Percentiles rank a stretch among this genome's conserved stretches.
Conservation (phyloP, 2,888 invertebrate genomes). For the Penaeus monodon region DNA sequence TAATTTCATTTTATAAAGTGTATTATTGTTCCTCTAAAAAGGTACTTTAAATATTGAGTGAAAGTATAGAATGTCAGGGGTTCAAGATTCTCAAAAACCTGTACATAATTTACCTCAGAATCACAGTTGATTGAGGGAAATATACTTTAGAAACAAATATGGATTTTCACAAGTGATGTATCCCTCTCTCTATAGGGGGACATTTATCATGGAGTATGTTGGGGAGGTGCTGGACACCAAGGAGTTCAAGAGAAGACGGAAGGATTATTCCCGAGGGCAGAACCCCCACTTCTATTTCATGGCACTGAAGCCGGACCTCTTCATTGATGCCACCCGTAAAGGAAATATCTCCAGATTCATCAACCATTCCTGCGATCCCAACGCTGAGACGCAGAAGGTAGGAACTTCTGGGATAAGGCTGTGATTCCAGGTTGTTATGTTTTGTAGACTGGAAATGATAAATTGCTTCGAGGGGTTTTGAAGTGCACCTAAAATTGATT, state of each 20-base stretch:
- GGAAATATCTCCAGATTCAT: slow-evolving; percentile 98
- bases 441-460: neutral
- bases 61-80: too few species aligned
- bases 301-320: slow-evolving; percentile 91
- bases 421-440: neutral
- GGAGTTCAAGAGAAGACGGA: slow-evolving; percentile 89
- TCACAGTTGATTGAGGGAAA: too few species aligned
- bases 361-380: slow-evolving; percentile 99
- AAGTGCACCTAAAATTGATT: slow-evolving; percentile 2
- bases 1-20: too few species aligned
- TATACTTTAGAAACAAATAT: too few species aligned
- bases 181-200: slow-evolving; percentile 77
- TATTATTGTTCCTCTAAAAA: too few species aligned
- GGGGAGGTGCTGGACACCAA: slow-evolving; percentile 77
- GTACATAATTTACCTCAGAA: too few species aligned
- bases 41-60: too few species aligned
- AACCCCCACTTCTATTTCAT: slow-evolving; percentile 97
- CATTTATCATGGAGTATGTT: slow-evolving; percentile 98
- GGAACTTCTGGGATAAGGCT: slow-evolving; percentile 14
- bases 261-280: slow-evolving; percentile 89
- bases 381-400: slow-evolving; percentile 96
- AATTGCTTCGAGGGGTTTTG: neutral
- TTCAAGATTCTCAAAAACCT: too few species aligned
- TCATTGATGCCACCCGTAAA: slow-evolving; percentile 95
- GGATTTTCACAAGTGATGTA: neutral